Percentiles rank a stretch among this genome's conserved stretches.
These are phyloP conservation scores for Microctenopoma lineatum DNA, from an alignment of 2,797 vertebrate species.

Conservation along the genomic window DNA sequence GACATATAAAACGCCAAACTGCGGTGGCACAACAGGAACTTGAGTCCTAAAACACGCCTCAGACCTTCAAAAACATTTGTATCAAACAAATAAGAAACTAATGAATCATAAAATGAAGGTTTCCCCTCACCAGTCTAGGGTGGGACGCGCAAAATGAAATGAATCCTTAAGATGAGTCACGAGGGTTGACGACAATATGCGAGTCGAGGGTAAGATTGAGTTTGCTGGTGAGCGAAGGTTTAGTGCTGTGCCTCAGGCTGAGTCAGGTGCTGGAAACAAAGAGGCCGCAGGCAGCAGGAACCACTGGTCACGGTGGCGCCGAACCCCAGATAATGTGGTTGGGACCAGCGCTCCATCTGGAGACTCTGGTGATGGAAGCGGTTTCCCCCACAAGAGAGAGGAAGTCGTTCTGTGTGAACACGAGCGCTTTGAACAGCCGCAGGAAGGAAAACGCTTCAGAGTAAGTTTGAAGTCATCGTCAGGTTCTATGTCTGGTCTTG, in stretches of 20 bases:
- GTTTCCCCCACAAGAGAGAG: slow-evolving; percentile 21
- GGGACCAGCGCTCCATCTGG: slow-evolving; percentile 19
- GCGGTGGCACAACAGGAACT: neutral
- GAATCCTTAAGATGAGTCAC: neutral
- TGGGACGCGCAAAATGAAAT: neutral
- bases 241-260: neutral
- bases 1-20: neutral
- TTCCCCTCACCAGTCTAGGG: neutral
- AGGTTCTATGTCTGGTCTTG: neutral
- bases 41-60: too few species aligned
- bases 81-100: neutral
- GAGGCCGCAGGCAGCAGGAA: neutral
- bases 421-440: neutral
- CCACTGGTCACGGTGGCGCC: slow-evolving; percentile 8
- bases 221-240: neutral
- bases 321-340: slow-evolving; percentile 25
- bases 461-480: neutral
- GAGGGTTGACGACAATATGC: neutral
- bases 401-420: slow-evolving; percentile 11
- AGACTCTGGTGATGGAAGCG: slow-evolving; percentile 15
- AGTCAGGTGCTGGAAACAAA: slow-evolving; percentile 29
- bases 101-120: neutral
- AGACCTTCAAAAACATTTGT: too few species aligned
- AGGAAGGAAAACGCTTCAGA: neutral
- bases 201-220: too few species aligned